A percentile compares a stretch with the other conserved stretches of the same genome.
phyloP scores from a whole-genome alignment of 1,140 invertebrate species.

The Leptopilina clavipes region DNA sequence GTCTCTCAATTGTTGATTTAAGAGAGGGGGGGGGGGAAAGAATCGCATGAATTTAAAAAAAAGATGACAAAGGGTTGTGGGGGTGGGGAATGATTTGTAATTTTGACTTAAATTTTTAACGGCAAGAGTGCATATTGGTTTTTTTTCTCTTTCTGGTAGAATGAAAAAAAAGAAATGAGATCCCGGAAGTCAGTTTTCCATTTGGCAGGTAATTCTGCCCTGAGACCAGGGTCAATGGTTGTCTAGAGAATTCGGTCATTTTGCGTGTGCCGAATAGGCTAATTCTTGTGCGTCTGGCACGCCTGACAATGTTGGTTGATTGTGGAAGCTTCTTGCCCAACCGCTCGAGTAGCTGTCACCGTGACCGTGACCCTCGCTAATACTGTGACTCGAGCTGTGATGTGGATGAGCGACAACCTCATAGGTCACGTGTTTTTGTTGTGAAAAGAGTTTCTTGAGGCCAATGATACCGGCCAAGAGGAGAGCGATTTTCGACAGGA shows the following conservation, averaged over 20 bases:
- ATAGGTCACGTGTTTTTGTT: slow-evolving; percentile 84
- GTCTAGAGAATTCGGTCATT: slow-evolving; percentile 45
- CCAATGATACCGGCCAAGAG: slow-evolving; percentile 86
- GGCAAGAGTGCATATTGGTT: slow-evolving; percentile 35
- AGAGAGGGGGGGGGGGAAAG: neutral
- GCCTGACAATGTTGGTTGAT: slow-evolving; percentile 65
- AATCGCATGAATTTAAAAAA: slow-evolving; percentile 6
- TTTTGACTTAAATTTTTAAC: slow-evolving; percentile 51
- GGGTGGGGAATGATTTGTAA: slow-evolving; percentile 39
- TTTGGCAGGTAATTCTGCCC: slow-evolving; percentile 20
- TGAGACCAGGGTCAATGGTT: slow-evolving; percentile 39
- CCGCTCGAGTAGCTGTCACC: slow-evolving; percentile 77
- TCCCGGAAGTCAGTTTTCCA: slow-evolving; percentile 44
- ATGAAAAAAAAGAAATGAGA: slow-evolving; percentile 31
- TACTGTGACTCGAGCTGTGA: slow-evolving; percentile 74
- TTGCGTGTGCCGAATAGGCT: slow-evolving; percentile 79
- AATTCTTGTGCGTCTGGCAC: slow-evolving; percentile 77
- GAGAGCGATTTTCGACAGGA: slow-evolving; percentile 88
- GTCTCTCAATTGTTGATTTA: slow-evolving; percentile 34
- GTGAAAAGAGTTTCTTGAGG: slow-evolving; percentile 86
- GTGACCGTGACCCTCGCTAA: slow-evolving; percentile 69
- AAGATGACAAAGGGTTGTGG: slow-evolving; percentile 37
- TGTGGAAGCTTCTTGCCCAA: slow-evolving; percentile 78
- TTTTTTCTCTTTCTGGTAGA: neutral
- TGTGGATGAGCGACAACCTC: slow-evolving; percentile 83